Conservation (phyloP, 2,797 vertebrate genomes). For the Phrynocephalus guinanensis region DNA sequence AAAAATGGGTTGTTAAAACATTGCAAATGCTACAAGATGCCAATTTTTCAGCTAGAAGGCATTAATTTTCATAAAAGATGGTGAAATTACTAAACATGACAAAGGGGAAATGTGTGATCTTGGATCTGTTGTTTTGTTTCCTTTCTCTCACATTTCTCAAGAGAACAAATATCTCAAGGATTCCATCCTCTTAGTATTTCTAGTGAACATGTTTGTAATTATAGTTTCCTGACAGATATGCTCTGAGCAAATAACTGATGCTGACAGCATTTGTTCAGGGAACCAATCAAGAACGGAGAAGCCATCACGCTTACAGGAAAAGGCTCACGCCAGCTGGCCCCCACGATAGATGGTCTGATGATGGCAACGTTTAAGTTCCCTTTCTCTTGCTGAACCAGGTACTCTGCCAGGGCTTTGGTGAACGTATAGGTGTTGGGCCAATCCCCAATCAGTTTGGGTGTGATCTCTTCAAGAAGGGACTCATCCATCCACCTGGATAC, state of each 20-base stretch:
- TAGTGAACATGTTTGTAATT: not conserved
- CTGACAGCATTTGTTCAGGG: not conserved
- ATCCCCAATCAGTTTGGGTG: constrained; percentile 89
- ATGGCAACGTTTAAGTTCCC: constrained; percentile 88
- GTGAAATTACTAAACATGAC: not conserved
- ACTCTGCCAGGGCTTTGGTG: constrained; percentile 95
- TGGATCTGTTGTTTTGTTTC: not conserved
- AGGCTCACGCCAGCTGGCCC: constrained; percentile 95
- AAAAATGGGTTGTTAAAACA: not conserved
- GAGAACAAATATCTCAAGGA: not conserved
- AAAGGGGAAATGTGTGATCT: not conserved
- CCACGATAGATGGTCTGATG: constrained; percentile 94
- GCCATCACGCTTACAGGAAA: constrained; percentile 86
- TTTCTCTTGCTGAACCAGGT: constrained; percentile 90
- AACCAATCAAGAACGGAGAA: not conserved
- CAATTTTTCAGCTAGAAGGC: not conserved
- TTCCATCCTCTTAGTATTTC: not conserved
- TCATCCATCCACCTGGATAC: constrained; percentile 92
- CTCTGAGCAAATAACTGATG: not conserved
- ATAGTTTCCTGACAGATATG: not conserved
- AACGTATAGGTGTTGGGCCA: constrained; percentile 95
- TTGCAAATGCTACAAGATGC: not conserved
- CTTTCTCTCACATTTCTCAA: fast-evolving
- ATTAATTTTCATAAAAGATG: not conserved
- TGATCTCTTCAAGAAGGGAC: constrained; percentile 90